These are phyloP conservation scores for Hyposoter didymator DNA, from an alignment of 2,888 invertebrate genomes.

Conservation along the genomic window DNA sequence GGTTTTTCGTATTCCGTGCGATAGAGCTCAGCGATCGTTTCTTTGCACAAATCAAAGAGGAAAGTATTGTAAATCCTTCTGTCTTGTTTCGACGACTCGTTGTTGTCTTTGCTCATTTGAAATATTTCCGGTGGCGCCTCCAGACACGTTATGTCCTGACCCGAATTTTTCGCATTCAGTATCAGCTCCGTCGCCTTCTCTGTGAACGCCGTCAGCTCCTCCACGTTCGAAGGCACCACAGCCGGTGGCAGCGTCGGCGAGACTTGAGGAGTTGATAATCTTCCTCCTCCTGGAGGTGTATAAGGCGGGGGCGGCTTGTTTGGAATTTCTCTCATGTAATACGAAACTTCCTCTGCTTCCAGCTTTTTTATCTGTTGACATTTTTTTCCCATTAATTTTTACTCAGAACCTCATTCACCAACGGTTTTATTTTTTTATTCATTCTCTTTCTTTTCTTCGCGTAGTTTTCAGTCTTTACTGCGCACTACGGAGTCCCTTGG, in stretches of 20 bases:
- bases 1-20: conserved; percentile 83
- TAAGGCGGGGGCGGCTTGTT: conserved; percentile 92
- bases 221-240: conserved; percentile 84
- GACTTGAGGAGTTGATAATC: conserved; percentile 77
- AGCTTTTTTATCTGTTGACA: conserved; percentile 86
- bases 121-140: conserved; percentile 80
- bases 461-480: no score
- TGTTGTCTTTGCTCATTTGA: conserved; percentile 77
- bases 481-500: no score
- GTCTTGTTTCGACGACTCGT: conserved; percentile 77
- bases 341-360: conserved; percentile 86
- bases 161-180: conserved; percentile 82
- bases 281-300: conserved; percentile 86
- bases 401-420: no score
- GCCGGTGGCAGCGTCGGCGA: conserved; percentile 79
- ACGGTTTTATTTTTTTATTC: no score
- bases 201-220: conserved; percentile 84
- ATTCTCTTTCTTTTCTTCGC: no score
- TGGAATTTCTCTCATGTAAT: conserved; percentile 88
- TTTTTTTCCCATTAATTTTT: conserved; percentile 20
- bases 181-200: conserved; percentile 84
- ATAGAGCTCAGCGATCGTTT: conserved; percentile 86
- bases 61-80: conserved; percentile 85
- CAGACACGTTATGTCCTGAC: conserved; percentile 78
- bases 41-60: conserved; percentile 88